These are phyloP conservation scores for Spondyliosoma cantharus DNA, from an alignment of 2,797 vertebrate genomes.

Conservation along the genomic window DNA sequence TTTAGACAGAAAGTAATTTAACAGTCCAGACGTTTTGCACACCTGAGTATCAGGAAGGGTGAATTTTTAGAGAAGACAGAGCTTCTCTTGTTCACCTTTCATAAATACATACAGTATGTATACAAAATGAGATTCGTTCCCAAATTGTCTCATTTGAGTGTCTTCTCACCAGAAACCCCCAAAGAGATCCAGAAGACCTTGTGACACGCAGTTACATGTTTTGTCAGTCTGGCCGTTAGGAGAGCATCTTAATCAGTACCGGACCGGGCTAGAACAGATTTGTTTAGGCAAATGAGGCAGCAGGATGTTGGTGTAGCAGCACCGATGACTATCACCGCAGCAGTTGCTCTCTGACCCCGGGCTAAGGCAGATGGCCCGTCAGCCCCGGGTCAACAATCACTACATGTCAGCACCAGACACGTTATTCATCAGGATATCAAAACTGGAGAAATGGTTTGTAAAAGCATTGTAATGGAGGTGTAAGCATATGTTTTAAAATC, in stretches of 20 bases:
- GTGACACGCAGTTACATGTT: conserved; percentile 3
- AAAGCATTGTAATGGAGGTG: not conserved
- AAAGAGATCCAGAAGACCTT: not conserved
- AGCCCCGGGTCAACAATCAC: conserved; percentile 17
- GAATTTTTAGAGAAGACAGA: not conserved
- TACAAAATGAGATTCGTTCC: not conserved
- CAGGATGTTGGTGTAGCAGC: conserved; percentile 67
- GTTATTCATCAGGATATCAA: not conserved
- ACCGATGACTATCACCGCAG: conserved; percentile 67
- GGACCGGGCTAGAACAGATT: conserved; percentile 53
- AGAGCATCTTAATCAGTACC: conserved; percentile 22
- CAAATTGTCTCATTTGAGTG: not conserved
- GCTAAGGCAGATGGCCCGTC: conserved; percentile 43
- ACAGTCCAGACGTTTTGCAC: not conserved
- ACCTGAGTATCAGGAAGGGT: not conserved
- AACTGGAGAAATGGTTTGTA: not conserved
- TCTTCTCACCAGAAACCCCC: not conserved
- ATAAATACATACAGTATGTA: not conserved
- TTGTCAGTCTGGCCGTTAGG: not conserved
- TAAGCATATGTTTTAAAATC: not conserved
- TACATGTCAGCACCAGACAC: conserved; percentile 20
- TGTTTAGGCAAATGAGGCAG: conserved; percentile 73
- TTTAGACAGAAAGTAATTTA: not conserved
- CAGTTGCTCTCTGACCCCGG: conserved; percentile 68
- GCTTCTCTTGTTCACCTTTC: not conserved